A percentile compares a stretch with the other conserved stretches of the same genome.
Evolutionary conservation across 2,113 vertebrate species (phyloP).

Genomic region (Saguinus imperator): DNA sequence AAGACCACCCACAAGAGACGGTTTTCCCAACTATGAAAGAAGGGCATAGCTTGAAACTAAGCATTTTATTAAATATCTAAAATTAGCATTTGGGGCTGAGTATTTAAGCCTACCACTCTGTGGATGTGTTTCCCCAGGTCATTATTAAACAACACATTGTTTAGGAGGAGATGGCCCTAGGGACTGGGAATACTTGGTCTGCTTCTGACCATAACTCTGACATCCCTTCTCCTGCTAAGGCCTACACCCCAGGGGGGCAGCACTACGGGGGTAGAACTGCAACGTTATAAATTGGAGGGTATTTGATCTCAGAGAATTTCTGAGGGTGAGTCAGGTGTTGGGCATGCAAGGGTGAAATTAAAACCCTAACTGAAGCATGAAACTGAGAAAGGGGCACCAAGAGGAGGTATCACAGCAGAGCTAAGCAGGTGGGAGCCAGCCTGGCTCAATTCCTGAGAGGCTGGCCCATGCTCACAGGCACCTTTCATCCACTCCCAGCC

Average conservation of each 20-base stretch:
- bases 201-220: neutral
- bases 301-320: neutral
- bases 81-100: neutral
- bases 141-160: neutral
- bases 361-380: neutral
- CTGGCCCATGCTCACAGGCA: neutral
- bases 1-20: slow-evolving; percentile 4
- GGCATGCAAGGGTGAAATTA: neutral
- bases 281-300: neutral
- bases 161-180: neutral
- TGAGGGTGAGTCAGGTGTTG: neutral
- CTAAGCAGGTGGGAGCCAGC: neutral
- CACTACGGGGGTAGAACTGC: neutral
- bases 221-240: neutral
- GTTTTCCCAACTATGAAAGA: slow-evolving; percentile 14
- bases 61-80: neutral
- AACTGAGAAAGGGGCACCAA: neutral
- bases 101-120: neutral
- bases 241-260: no score
- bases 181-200: neutral
- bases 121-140: neutral
- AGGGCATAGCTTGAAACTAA: neutral
- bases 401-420: neutral
- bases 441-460: neutral
- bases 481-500: neutral